Evolutionary conservation across 2,888 invertebrate genomes (phyloP), one percentile per base, ranked within the genome.

Genomic region (Sisyra nigra): DNA sequence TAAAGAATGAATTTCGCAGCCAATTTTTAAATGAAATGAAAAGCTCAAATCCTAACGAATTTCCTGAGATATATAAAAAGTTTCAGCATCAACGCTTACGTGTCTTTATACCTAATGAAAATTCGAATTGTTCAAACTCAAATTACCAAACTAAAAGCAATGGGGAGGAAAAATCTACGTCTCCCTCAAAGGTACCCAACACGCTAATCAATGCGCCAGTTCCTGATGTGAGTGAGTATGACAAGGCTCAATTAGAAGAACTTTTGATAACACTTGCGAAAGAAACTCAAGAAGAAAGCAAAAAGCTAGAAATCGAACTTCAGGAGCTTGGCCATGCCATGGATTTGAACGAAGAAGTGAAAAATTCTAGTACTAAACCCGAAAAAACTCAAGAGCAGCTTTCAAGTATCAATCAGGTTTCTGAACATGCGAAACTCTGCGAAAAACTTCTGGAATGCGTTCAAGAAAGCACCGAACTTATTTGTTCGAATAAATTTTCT

Each of bases 231-330:
- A 46, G 24, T 24, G 63, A 55, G 61, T 66, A 47, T 61, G 66
- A 59, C 65, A 71, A 58, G 63, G 66, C 61, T 61, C 65, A 68
- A 46, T 61, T 82, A 57, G 80, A 82, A 57, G 80, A 82, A 55
- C 71, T 82, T 31, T 63, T 84, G 41, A 76, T 78, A 52, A 75
- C 78, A 57, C 68, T 84, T 46, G 81, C 81, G 9, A 74, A 74
- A 55, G 83, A 84, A 67, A 80, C 82, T 10, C 74, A 76, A 63
- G 79, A 80, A 55, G 79, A 80, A 36, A 80, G 79, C 55, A 76
- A 78, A 49, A 74, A 76, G 52, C 57, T 78, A 52, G 74, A 74
- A n/a, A 70, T 73, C 48, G 80, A 80, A 48, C 61, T 80, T 38
- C 37, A 40, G 14, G 37, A 38, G 46, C 46, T 42, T 40, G 60